A percentile compares a stretch with the other conserved stretches of the same genome.
These are phyloP conservation scores for Eonycteris spelaea DNA, from an alignment of 2,113 vertebrate genomes.

Conservation along the genomic window DNA sequence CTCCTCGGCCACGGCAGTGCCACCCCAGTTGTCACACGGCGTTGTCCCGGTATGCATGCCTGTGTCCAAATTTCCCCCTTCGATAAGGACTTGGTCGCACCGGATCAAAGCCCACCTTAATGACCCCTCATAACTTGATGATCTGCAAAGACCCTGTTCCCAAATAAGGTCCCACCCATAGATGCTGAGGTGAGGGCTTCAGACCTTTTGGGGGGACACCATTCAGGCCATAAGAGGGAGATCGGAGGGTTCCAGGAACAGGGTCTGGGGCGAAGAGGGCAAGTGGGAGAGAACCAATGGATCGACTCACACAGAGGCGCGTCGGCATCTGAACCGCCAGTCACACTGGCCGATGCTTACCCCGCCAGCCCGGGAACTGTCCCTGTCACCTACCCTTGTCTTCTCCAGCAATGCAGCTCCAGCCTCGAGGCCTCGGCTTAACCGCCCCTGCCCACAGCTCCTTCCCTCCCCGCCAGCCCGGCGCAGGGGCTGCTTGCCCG, in stretches of 20 bases:
- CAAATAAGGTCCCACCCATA: background rate
- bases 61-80: background rate
- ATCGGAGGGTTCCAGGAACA: background rate
- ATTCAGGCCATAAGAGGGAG: background rate
- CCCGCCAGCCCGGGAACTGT: background rate
- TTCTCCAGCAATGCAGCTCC: background rate
- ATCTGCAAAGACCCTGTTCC: background rate
- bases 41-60: accelerated
- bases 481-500: too few relatives aligned
- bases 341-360: too few relatives aligned
- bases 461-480: background rate
- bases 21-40: accelerated
- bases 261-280: background rate
- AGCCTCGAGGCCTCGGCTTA: background rate
- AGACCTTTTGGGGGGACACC: background rate
- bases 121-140: background rate
- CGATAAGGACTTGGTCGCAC: background rate
- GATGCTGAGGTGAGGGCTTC: background rate
- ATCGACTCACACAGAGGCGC: accelerated
- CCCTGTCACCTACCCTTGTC: too few relatives aligned
- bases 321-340: background rate
- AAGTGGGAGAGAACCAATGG: background rate
- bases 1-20: background rate
- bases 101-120: background rate
- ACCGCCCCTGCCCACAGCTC: background rate